These are phyloP conservation scores for Thalpophila matura DNA, from an alignment of 2,888 invertebrate genomes.

Conservation along the genomic window DNA sequence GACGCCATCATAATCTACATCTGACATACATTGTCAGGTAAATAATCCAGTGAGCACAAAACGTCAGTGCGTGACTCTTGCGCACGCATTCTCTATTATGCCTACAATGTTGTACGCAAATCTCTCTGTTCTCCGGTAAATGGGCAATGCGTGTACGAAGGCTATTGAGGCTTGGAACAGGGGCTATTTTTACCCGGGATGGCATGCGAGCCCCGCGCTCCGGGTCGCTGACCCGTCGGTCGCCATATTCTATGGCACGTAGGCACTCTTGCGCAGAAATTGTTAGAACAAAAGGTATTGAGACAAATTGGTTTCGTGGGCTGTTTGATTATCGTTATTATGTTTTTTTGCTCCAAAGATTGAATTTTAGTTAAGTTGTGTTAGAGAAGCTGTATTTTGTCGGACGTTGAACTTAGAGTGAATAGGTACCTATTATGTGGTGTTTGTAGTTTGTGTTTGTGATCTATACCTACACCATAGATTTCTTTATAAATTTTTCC, in stretches of 20 bases:
- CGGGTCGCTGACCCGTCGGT: slow-evolving; percentile 70
- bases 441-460: no score
- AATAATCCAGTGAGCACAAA: slow-evolving; percentile 56
- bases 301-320: slow-evolving; percentile 49
- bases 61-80: slow-evolving; percentile 55
- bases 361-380: not conserved
- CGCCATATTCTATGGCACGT: slow-evolving; percentile 56
- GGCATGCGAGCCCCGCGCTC: slow-evolving; percentile 75
- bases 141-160: slow-evolving; percentile 52
- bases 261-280: slow-evolving; percentile 34
- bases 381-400: slow-evolving; percentile 15
- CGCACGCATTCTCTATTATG: slow-evolving; percentile 62
- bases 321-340: slow-evolving; percentile 27
- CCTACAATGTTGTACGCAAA: slow-evolving; percentile 57
- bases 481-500: no score
- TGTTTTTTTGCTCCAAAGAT: slow-evolving; percentile 13
- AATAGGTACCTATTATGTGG: no score
- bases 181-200: slow-evolving; percentile 72
- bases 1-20: slow-evolving; percentile 53
- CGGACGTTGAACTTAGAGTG: slow-evolving; percentile 9
- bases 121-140: slow-evolving; percentile 56
- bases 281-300: slow-evolving; percentile 53
- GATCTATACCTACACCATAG: no score
- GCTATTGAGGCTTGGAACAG: slow-evolving; percentile 47
- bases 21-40: slow-evolving; percentile 59